These are phyloP conservation scores for Globia sparganii DNA, from an alignment of 2,888 invertebrate genomes.

Conservation along the genomic window DNA sequence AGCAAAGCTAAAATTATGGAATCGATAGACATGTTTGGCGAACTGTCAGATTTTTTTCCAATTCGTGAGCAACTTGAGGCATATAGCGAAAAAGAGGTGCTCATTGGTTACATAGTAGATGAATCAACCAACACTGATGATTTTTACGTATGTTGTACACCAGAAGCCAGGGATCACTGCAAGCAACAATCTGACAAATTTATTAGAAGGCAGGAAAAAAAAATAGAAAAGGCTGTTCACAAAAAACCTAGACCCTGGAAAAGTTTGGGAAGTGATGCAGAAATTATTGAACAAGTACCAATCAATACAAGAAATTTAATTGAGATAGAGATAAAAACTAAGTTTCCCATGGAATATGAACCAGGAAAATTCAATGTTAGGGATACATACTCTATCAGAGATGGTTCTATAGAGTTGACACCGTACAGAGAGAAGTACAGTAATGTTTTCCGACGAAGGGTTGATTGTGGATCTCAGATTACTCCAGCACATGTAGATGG, in stretches of 20 bases:
- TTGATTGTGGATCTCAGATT: constrained; percentile 91
- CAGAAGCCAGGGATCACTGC: constrained; percentile 89
- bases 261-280: constrained; percentile 92
- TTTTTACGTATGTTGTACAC: constrained; percentile 92
- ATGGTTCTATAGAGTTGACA: constrained; percentile 92
- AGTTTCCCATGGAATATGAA: constrained; percentile 89
- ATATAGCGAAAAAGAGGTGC: constrained; percentile 83
- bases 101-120: constrained; percentile 93
- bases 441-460: constrained; percentile 89
- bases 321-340: constrained; percentile 92
- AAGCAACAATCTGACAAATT: constrained; percentile 87
- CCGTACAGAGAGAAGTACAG: constrained; percentile 90
- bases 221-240: constrained; percentile 89
- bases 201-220: constrained; percentile 90
- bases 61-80: constrained; percentile 82
- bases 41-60: constrained; percentile 84
- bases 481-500: constrained; percentile 84
- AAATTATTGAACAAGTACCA: constrained; percentile 90
- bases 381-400: constrained; percentile 90
- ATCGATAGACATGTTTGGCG: constrained; percentile 90
- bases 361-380: constrained; percentile 89
- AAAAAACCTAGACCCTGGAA: constrained; percentile 91
- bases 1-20: constrained; percentile 91
- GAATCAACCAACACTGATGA: constrained; percentile 91
- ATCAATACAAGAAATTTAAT: constrained; percentile 90